phyloP scores from a whole-genome alignment of 2,113 vertebrate species.

The Lota lota region DNA sequence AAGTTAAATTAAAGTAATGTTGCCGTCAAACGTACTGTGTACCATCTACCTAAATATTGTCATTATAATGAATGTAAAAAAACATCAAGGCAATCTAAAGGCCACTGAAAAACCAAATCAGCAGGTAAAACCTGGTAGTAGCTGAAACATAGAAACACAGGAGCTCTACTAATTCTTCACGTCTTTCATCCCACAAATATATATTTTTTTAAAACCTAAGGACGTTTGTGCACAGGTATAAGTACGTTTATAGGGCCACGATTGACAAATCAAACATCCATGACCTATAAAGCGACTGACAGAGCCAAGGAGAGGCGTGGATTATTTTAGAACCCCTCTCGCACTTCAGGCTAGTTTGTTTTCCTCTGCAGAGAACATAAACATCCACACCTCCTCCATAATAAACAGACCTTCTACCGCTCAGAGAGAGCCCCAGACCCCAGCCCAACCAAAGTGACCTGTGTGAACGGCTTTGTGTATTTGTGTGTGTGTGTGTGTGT shows the following conservation, averaged over 20 bases:
- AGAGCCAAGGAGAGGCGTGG: slow-evolving; percentile 24
- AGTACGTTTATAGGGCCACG: slow-evolving; percentile 7
- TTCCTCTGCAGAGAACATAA: slow-evolving; percentile 44
- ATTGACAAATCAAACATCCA: slow-evolving; percentile 34
- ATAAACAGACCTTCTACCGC: slow-evolving; percentile 47
- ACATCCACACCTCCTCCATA: slow-evolving; percentile 57
- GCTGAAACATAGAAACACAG: no score
- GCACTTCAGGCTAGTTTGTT: slow-evolving; percentile 63
- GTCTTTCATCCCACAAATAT: slow-evolving; percentile 5
- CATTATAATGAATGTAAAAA: no score
- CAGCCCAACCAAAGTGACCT: not conserved
- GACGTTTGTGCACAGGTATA: slow-evolving; percentile 4
- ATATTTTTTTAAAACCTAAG: not conserved
- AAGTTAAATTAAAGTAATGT: no score
- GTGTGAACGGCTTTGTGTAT: slow-evolving; percentile 20
- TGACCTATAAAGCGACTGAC: slow-evolving; percentile 19
- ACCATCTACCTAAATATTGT: no score
- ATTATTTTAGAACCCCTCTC: slow-evolving; percentile 60
- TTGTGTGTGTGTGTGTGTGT: slow-evolving; percentile 11
- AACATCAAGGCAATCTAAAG: no score
- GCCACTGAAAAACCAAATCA: no score
- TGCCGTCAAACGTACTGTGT: no score
- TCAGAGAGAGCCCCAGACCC: not conserved
- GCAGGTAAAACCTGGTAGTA: no score
- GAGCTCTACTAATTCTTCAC: not conserved